Conservation (phyloP, 1,140 invertebrate species). For the Trichonephila clavipes region DNA sequence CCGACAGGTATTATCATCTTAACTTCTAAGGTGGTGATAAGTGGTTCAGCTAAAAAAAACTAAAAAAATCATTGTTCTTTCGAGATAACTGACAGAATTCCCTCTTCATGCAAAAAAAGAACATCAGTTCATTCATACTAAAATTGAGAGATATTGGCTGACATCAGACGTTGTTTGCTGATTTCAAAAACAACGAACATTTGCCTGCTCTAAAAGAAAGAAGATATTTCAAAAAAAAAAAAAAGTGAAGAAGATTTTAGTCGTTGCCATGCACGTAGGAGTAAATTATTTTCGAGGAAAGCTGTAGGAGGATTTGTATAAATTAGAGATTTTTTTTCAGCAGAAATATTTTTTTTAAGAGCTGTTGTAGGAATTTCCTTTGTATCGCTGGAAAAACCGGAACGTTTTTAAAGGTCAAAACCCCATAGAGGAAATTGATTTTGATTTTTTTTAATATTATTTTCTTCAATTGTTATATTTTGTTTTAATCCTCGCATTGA, state of each 20-base stretch:
- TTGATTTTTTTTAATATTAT: no score
- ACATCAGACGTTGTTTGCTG: not conserved
- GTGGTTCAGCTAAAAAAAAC: not conserved
- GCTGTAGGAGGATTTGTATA: not conserved
- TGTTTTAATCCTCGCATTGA: no score
- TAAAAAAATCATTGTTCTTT: not conserved
- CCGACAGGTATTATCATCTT: not conserved
- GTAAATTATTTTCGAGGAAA: not conserved
- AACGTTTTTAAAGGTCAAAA: conserved; percentile 5
- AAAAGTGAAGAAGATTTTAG: not conserved
- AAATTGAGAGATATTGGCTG: not conserved
- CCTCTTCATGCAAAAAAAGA: not conserved
- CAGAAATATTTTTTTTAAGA: not conserved
- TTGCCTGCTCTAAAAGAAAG: not conserved
- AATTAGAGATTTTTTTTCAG: not conserved
- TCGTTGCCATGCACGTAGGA: not conserved
- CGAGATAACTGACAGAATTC: not conserved
- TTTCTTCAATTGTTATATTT: no score
- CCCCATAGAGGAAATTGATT: not conserved
- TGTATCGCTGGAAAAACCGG: not conserved
- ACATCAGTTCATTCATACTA: conserved; percentile 11
- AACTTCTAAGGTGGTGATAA: not conserved
- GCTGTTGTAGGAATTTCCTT: not conserved
- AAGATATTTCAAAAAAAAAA: not conserved
- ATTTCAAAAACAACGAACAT: not conserved